Evolutionary conservation across 2,888 invertebrate genomes (phyloP).

Genomic region (Muscina levida): DNA sequence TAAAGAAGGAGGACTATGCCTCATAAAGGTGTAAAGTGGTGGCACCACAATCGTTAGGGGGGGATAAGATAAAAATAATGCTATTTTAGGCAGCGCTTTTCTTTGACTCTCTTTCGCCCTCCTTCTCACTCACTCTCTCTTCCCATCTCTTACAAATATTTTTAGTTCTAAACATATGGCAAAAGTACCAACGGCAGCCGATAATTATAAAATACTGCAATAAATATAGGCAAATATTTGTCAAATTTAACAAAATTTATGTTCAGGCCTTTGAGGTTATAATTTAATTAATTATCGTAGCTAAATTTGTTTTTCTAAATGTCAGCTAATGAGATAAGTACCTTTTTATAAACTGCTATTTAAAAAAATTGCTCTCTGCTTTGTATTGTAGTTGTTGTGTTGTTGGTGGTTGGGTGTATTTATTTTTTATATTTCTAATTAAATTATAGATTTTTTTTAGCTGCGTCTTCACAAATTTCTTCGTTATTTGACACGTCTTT

Average conservation of each 20-base stretch:
- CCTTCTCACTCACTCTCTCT: no score
- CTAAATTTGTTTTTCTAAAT: no score
- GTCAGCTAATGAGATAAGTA: background rate
- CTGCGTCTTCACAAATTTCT: conserved; percentile 26
- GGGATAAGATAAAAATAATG: conserved; percentile 34
- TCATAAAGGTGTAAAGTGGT: background rate
- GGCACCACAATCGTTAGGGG: background rate
- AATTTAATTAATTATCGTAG: no score
- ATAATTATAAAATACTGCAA: no score
- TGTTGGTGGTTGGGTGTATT: conserved; percentile 8
- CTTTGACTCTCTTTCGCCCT: no score
- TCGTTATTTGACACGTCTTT: no score
- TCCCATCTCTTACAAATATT: conserved; percentile 20
- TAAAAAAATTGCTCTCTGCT: background rate
- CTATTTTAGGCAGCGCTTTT: conserved; percentile 26
- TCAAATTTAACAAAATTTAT: no score
- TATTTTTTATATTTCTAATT: conserved; percentile 13
- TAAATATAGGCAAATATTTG: no score
- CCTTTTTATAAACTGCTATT: conserved; percentile 28
- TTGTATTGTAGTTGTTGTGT: conserved; percentile 13
- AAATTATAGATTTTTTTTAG: conserved; percentile 31
- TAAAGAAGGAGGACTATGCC: background rate
- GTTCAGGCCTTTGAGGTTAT: no score
- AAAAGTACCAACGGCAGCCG: no score
- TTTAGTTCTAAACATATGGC: conserved; percentile 34